These are phyloP conservation scores for Episyrphus balteatus DNA, from an alignment of 1,140 invertebrate genomes.

Conservation along the genomic window DNA sequence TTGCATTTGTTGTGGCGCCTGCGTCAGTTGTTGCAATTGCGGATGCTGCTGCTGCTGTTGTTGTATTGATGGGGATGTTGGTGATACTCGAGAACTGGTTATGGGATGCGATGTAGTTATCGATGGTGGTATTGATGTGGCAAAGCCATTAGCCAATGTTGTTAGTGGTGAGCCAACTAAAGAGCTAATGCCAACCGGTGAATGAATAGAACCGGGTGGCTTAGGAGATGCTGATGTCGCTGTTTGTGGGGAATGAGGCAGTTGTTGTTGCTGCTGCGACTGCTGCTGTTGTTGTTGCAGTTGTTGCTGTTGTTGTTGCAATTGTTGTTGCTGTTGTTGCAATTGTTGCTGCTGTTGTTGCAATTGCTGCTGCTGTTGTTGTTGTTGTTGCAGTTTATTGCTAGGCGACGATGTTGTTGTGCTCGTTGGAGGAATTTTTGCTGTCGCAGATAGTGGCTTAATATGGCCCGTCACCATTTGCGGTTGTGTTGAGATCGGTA, in stretches of 20 bases:
- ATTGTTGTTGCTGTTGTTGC: constrained; percentile 18
- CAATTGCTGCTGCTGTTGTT: constrained; percentile 2
- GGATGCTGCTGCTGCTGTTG: constrained; percentile 13
- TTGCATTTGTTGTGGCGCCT: constrained; percentile 4
- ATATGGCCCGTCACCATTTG: constrained; percentile 3
- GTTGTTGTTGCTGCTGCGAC: constrained; percentile 5
- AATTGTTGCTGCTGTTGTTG: constrained; percentile 15
- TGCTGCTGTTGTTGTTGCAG: not conserved
- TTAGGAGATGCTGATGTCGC: constrained; percentile 12
- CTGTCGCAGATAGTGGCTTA: constrained; percentile 3
- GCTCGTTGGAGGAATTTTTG: constrained; percentile 7
- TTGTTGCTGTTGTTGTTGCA: constrained; percentile 14
- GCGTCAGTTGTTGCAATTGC: constrained; percentile 9
- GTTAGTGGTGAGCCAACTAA: constrained; percentile 3
- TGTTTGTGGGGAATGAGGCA: constrained; percentile 17
- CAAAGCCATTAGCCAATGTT: constrained; percentile 6
- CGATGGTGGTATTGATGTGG: constrained; percentile 6
- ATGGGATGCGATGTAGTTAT: not conserved
- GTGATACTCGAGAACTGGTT: not conserved
- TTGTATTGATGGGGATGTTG: constrained; percentile 5
- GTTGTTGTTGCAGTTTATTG: constrained; percentile 5
- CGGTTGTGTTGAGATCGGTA: constrained; percentile 15
- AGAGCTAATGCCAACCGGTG: not conserved
- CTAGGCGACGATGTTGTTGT: constrained; percentile 9
- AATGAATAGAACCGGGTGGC: constrained; percentile 2